Evolutionary conservation across 2,113 vertebrate genomes (phyloP), one percentile per base, ranked within the genome.

Genomic region (Aspidoscelis tigris): DNA sequence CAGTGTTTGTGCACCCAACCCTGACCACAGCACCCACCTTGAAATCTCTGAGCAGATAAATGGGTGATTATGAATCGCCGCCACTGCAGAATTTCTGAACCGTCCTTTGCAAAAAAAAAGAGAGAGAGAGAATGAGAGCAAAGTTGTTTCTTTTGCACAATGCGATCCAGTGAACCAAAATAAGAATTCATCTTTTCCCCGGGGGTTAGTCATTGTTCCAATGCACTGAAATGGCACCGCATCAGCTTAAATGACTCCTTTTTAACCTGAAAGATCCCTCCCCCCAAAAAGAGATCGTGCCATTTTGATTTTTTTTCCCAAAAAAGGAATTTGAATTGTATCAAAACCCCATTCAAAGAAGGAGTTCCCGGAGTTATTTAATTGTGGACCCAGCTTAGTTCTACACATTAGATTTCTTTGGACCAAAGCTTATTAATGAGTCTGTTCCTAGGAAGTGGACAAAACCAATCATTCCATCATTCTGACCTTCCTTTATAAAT

Each of bases 161-260:
- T 87, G 89, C 85, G 81, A 86, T 87, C 83, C 89, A 91, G 87
- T 93, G 92, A 93, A 91, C 90, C 94, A 82, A 89, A 90, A 87
- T 86, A 53, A 89, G 88, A 89, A 85, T 76, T 73, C 80, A 77
- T 84, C 91, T 93, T 85, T 82, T 93, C 39, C 68, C 76, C 14
- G 14, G 58, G 88, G 78, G 79, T 86, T 88, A 81, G 68, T 87
- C 65, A 87, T 91, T 92, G 84, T 93, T 68, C 26, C 0, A 66
- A 79, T 55, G 90, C 89, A 89, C 86, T 64, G 72, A 77, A 84
- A 81, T 0, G 0, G 0, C 0, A 53, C 84, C 89, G 73, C 90
- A 90, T 85, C 2, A 0, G 88, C 83, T 93, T 89, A 88, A 87
- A 91, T 87, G 87, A 81, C 72, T 87, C 90, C 92, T 69, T 90